These are phyloP conservation scores for Agrochola litura DNA, from an alignment of 2,888 invertebrate genomes.

Conservation along the genomic window DNA sequence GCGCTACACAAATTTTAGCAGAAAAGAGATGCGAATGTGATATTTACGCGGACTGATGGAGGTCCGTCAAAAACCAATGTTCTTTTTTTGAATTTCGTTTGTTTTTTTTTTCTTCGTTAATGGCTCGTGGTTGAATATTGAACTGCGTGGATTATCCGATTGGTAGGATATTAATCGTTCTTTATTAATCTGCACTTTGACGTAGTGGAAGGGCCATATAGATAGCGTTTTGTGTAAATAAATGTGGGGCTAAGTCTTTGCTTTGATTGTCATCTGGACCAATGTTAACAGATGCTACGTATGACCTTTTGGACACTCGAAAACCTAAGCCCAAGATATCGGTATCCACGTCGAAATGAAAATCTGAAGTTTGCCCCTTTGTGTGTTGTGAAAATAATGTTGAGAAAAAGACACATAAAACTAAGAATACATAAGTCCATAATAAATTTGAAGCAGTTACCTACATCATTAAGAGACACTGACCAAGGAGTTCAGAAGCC, in stretches of 20 bases:
- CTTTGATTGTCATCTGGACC: background rate
- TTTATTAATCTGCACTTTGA: background rate
- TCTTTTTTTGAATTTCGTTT: slow-evolving; percentile 18
- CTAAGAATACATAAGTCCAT: background rate
- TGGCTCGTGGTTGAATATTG: slow-evolving; percentile 6
- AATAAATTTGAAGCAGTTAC: background rate
- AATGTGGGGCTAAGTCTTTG: background rate
- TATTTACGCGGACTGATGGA: slow-evolving; percentile 18
- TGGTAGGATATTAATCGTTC: background rate
- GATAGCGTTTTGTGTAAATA: background rate
- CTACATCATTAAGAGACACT: background rate
- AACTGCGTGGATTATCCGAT: background rate
- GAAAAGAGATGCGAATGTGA: slow-evolving; percentile 46
- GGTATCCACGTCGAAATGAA: background rate
- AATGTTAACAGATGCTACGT: background rate
- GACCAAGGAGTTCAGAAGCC: too few species aligned
- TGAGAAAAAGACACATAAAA: background rate
- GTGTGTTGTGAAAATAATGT: too few species aligned
- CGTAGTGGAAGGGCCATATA: too few species aligned
- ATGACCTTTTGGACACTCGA: background rate
- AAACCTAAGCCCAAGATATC: background rate
- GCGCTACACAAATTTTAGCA: slow-evolving; percentile 43
- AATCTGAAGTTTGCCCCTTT: background rate
- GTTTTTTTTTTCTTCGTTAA: slow-evolving; percentile 3
- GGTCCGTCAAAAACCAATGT: slow-evolving; percentile 8